A percentile compares a stretch with the other conserved stretches of the same genome.
These are phyloP conservation scores for Drosophila subsilvestris DNA, from an alignment of 2,888 invertebrate genomes.

Conservation along the genomic window DNA sequence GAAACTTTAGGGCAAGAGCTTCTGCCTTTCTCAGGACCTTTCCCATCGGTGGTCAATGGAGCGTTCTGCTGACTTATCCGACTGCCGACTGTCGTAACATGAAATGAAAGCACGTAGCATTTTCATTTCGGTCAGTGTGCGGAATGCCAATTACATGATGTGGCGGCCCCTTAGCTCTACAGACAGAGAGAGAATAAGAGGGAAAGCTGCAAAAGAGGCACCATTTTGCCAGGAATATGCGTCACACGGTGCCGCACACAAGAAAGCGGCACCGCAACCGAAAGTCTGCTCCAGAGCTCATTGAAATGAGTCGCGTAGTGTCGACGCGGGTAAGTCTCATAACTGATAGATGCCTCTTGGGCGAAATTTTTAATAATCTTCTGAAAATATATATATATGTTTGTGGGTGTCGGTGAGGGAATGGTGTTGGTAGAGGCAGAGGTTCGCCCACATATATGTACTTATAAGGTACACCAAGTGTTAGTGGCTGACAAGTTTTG, in stretches of 20 bases:
- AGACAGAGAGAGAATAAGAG: neutral
- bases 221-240: slow-evolving; percentile 19
- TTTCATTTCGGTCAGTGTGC: slow-evolving; percentile 78
- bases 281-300: slow-evolving; percentile 54
- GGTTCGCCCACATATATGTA: slow-evolving; percentile 12
- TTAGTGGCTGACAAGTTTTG: too few relatives aligned
- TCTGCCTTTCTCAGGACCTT: slow-evolving; percentile 6
- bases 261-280: slow-evolving; percentile 12
- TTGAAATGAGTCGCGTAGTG: slow-evolving; percentile 73
- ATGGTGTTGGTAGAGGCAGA: neutral
- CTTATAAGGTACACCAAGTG: neutral
- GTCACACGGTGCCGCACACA: slow-evolving; percentile 7
- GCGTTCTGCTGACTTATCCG: slow-evolving; percentile 72
- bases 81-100: slow-evolving; percentile 50
- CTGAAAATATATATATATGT: slow-evolving; percentile 14
- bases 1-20: neutral
- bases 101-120: slow-evolving; percentile 80
- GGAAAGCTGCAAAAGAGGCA: neutral
- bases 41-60: slow-evolving; percentile 71
- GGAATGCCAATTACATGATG: slow-evolving; percentile 79
- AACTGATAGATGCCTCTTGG: slow-evolving; percentile 74
- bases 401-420: slow-evolving; percentile 36
- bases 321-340: slow-evolving; percentile 57
- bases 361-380: slow-evolving; percentile 76
- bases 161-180: slow-evolving; percentile 40